Conservation (phyloP, 2,797 vertebrate genomes). For the Argyrosomus regius region DNA sequence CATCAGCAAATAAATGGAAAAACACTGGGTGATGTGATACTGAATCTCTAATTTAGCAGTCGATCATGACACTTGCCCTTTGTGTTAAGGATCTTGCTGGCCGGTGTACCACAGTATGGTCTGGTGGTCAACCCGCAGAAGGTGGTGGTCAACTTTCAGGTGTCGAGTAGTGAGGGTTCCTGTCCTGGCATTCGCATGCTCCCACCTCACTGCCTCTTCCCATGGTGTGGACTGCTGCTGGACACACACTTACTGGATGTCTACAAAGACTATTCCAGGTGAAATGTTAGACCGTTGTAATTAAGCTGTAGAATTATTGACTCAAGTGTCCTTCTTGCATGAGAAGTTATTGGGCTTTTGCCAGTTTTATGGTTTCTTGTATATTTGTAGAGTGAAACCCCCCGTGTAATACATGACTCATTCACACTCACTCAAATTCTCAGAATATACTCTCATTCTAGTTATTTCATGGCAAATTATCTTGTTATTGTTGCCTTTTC, state of each 20-base stretch:
- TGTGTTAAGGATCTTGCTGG: conserved; percentile 85
- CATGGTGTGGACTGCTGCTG: conserved; percentile 94
- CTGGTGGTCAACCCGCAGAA: conserved; percentile 90
- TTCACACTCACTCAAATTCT: conserved; percentile 31
- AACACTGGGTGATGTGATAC: no score
- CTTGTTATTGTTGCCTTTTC: not conserved
- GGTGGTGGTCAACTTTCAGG: conserved; percentile 91
- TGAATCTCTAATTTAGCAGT: not conserved
- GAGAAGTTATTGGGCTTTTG: conserved; percentile 3
- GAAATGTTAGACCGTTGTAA: not conserved
- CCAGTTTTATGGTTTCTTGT: conserved; percentile 46
- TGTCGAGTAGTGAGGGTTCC: conserved; percentile 60
- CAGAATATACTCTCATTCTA: not conserved
- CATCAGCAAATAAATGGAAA: not conserved
- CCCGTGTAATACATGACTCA: conserved; percentile 48
- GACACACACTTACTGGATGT: conserved; percentile 89
- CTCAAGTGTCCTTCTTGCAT: not conserved
- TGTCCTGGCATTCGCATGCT: conserved; percentile 75
- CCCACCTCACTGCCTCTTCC: conserved; percentile 86
- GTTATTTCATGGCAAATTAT: not conserved
- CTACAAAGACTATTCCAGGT: conserved; percentile 93
- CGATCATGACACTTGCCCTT: not conserved
- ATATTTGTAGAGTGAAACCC: not conserved
- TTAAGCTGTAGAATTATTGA: not conserved
- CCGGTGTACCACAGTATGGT: conserved; percentile 92